A percentile compares a stretch with the other conserved stretches of the same genome.
Conservation (phyloP, 2,888 invertebrate species). For the Alloplasta piceator region DNA sequence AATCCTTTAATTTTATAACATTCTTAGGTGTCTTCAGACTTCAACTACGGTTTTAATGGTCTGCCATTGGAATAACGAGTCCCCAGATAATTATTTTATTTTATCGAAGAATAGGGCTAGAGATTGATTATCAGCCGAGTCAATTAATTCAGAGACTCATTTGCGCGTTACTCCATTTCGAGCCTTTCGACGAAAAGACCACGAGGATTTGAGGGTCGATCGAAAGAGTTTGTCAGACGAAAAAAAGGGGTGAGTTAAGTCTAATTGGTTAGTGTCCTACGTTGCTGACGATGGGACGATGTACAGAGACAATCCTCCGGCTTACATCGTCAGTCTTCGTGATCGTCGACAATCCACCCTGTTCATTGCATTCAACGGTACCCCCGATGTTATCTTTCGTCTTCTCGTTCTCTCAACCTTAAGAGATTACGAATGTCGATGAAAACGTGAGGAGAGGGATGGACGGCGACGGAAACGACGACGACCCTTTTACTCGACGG, state of each 20-base stretch:
- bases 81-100: constrained; percentile 1
- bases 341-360: constrained; percentile 37
- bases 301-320: constrained; percentile 26
- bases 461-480: constrained; percentile 3
- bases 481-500: constrained; percentile 24
- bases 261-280: constrained; percentile 49
- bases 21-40: background rate
- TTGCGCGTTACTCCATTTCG: constrained; percentile 16
- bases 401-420: constrained; percentile 45
- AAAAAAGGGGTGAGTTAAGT: constrained; percentile 51
- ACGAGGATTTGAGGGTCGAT: constrained; percentile 9
- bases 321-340: constrained; percentile 34
- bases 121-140: constrained; percentile 16
- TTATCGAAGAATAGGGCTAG: background rate
- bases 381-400: constrained; percentile 58
- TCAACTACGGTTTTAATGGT: background rate
- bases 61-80: background rate
- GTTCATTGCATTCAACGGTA: constrained; percentile 49
- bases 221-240: constrained; percentile 20
- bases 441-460: constrained; percentile 34
- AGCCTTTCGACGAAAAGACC: background rate
- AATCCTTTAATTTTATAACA: background rate
- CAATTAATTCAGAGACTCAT: constrained; percentile 40
- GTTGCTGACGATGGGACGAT: constrained; percentile 28
- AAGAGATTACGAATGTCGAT: constrained; percentile 61